Conservation (phyloP, 1,140 invertebrate genomes). For the Centruroides sculpturatus region DNA sequence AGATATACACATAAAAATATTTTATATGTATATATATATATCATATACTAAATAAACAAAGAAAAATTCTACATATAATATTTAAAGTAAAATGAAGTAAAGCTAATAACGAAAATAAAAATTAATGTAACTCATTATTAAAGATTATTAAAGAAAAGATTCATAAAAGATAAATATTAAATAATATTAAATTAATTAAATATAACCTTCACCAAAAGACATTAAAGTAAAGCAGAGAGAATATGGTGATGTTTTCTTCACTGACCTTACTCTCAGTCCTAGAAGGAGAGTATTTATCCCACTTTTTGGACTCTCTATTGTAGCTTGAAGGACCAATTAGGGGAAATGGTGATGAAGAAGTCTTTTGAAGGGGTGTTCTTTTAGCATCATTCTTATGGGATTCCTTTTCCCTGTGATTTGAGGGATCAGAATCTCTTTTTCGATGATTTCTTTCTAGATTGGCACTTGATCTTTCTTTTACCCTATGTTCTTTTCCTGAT, state of each 20-base stretch:
- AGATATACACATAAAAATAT: no score
- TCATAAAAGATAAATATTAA: no score
- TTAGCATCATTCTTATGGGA: conserved; percentile 24
- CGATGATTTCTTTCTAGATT: conserved; percentile 14
- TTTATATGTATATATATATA: no score
- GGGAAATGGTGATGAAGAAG: conserved; percentile 18
- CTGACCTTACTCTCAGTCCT: conserved; percentile 15
- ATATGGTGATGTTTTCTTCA: conserved; percentile 3
- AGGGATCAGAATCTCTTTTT: conserved; percentile 10
- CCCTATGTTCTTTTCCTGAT: conserved; percentile 1
- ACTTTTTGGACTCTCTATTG: conserved; percentile 15
- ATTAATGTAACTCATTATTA: no score
- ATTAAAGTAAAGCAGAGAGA: conserved; percentile 4
- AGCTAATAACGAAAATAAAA: no score
- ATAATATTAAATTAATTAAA: no score
- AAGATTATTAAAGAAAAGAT: no score
- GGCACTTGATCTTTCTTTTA: conserved; percentile 11
- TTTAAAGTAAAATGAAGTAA: no score
- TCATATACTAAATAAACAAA: no score
- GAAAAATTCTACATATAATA: no score
- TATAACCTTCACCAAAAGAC: no score
- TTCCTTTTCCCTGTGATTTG: conserved; percentile 7
- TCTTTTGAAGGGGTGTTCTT: conserved; percentile 18
- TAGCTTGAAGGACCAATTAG: conserved; percentile 12
- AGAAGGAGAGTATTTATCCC: conserved; percentile 10